phyloP scores from a whole-genome alignment of 2,888 invertebrate genomes.

The Cancer borealis region DNA sequence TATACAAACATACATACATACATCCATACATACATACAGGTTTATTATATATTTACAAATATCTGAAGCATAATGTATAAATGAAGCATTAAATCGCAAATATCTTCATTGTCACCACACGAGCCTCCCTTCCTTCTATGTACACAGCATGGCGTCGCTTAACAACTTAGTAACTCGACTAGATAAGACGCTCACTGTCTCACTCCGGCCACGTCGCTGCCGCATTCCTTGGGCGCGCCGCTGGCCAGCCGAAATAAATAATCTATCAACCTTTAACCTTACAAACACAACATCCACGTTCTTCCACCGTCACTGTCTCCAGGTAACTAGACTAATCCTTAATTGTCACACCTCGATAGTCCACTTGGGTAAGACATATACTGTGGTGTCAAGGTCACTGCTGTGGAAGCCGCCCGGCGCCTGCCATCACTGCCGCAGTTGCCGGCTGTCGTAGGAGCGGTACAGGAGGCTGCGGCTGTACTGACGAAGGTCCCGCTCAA shows the following conservation, averaged over 20 bases:
- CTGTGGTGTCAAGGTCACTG: conserved; percentile 37
- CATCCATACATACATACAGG: conserved; percentile 69
- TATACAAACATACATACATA: conserved; percentile 72
- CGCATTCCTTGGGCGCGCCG: background rate
- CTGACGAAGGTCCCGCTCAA: conserved; percentile 64
- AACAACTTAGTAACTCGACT: conserved; percentile 29
- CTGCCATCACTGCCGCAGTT: conserved; percentile 57
- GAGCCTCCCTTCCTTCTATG: conserved; percentile 43
- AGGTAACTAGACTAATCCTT: background rate
- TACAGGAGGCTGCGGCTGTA: conserved; percentile 66
- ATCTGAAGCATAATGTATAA: conserved; percentile 70
- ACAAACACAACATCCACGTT: conserved; percentile 23
- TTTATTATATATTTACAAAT: conserved; percentile 69
- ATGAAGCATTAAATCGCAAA: conserved; percentile 62
- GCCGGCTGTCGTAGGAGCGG: conserved; percentile 60
- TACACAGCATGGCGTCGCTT: conserved; percentile 35
- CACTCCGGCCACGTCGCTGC: background rate
- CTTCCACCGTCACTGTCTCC: background rate
- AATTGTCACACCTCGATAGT: background rate
- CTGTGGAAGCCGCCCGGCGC: conserved; percentile 7
- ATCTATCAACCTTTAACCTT: conserved; percentile 38
- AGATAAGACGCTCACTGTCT: conserved; percentile 36
- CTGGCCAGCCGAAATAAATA: background rate
- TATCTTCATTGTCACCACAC: conserved; percentile 40
- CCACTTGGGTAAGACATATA: conserved; percentile 24